Percentiles rank a stretch among this genome's conserved stretches.
Conservation (phyloP, 2,113 vertebrate genomes). For the Gnathonemus echidnorhynchus region DNA sequence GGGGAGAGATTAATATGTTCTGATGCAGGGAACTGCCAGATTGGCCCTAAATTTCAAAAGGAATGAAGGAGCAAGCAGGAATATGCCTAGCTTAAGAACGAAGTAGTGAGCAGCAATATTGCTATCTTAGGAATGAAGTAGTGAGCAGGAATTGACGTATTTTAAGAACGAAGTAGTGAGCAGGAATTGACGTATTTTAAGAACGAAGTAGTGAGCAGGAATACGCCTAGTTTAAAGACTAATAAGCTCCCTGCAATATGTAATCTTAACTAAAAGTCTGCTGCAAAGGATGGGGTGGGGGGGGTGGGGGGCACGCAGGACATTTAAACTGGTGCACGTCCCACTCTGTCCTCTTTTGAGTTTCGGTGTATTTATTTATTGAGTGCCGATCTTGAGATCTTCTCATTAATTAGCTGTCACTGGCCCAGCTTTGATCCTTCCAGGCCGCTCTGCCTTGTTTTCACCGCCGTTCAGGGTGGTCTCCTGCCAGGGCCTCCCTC, state of each 20-base stretch:
- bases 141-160: not conserved
- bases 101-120: not conserved
- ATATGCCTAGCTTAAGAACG: not conserved
- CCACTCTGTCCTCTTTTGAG: not conserved
- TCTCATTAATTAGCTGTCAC: slow-evolving; percentile 45
- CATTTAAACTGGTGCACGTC: not conserved
- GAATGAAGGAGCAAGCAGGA: not conserved
- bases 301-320: too few relatives aligned
- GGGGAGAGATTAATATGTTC: not conserved
- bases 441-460: slow-evolving; percentile 41
- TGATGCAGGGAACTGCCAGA: not conserved
- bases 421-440: slow-evolving; percentile 55
- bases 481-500: slow-evolving; percentile 53
- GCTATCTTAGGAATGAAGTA: not conserved
- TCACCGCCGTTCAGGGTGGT: slow-evolving; percentile 61
- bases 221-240: not conserved
- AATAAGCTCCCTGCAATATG: not conserved
- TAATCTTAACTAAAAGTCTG: not conserved
- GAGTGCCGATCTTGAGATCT: slow-evolving; percentile 6
- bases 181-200: not conserved
- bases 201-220: not conserved
- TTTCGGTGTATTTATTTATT: not conserved
- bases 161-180: not conserved
- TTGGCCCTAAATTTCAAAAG: not conserved
- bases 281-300: not conserved